phyloP scores from a whole-genome alignment of 1,140 invertebrate species.

The Brachionus asplanchnoidis region DNA sequence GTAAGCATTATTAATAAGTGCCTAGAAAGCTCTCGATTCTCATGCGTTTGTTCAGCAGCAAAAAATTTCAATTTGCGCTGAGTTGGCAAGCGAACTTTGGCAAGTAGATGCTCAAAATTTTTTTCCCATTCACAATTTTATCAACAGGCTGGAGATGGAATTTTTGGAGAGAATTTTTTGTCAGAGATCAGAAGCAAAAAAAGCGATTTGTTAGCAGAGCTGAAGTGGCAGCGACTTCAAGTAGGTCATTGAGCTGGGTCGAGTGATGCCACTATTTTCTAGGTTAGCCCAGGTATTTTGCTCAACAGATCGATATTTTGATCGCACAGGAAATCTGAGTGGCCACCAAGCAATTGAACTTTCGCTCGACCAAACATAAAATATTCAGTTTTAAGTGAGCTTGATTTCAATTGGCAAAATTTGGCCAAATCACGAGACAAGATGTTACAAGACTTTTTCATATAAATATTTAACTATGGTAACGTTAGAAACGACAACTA shows the following conservation, averaged over 20 bases:
- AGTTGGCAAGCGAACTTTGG: background rate
- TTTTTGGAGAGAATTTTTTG: too few relatives aligned
- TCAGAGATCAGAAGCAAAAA: too few relatives aligned
- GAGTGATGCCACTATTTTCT: background rate
- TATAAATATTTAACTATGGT: slow-evolving; percentile 27
- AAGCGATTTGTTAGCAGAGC: too few relatives aligned
- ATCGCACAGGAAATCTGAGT: background rate
- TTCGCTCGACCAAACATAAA: background rate
- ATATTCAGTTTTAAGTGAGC: background rate
- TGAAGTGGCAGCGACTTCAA: background rate
- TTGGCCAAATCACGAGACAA: slow-evolving; percentile 9
- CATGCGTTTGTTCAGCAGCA: background rate
- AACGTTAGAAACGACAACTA: slow-evolving; percentile 33
- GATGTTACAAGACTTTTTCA: background rate
- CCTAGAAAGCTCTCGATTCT: background rate
- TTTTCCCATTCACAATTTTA: too few relatives aligned
- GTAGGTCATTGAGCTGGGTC: background rate
- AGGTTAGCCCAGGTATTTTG: background rate
- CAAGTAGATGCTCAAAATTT: background rate
- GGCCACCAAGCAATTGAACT: background rate
- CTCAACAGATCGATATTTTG: background rate
- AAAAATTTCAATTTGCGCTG: background rate
- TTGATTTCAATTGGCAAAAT: background rate
- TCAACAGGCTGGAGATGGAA: too few relatives aligned
- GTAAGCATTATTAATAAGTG: background rate